Evolutionary conservation across 35 echinoderm and acorn worm genomes (phyloP), one percentile per base, ranked within the genome.

Genomic region (Lytechinus variegatus): DNA sequence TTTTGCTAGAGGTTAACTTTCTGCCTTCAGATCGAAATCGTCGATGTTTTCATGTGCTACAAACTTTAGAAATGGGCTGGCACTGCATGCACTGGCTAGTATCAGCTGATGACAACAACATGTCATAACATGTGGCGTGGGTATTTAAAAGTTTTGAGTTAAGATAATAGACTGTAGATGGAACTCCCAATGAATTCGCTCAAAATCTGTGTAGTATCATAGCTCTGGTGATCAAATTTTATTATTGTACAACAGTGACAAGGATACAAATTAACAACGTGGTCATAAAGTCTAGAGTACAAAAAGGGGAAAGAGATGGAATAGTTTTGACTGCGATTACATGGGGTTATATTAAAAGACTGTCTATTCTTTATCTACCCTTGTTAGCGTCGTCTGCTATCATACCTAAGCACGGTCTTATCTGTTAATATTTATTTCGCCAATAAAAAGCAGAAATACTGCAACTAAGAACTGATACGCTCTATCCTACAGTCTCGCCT

Each of bases 81-180:
- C 7, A 8, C 28, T 24, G 28, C 6, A 33, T 19, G 4, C 7
- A 4, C 86, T 4, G 21, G 86, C 86, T 6, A 5, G 10, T 21
- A 16, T 9, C 8, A 8, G 86, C 10, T 9, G 8, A 27, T 27
- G 0, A 87, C 29, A 33, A 90, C 16, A 90, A 90, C 88, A 90
- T 52, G 88, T 90, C 5, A 11, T 54, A 90, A 52, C 88, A 52
- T 52, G 88, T 21, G 9, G 88, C 52, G 29, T n/a, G 14, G 91
- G 91, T 54, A 93, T 93, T 93, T 93, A 93, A 93, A 93, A 0
- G n/a, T 93, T 19, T 57, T 27, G 3, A 90, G 2, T 90, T 90
- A 90, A 90, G 9, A 54, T 6, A 90, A 90, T 90, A 90, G 88
- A 90, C 88, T 10, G 88, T 33, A 6, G 88, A 52, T 90, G 33